A percentile compares a stretch with the other conserved stretches of the same genome.
phyloP scores from a whole-genome alignment of 1,140 invertebrate species.

The Gryllus bimaculatus region DNA sequence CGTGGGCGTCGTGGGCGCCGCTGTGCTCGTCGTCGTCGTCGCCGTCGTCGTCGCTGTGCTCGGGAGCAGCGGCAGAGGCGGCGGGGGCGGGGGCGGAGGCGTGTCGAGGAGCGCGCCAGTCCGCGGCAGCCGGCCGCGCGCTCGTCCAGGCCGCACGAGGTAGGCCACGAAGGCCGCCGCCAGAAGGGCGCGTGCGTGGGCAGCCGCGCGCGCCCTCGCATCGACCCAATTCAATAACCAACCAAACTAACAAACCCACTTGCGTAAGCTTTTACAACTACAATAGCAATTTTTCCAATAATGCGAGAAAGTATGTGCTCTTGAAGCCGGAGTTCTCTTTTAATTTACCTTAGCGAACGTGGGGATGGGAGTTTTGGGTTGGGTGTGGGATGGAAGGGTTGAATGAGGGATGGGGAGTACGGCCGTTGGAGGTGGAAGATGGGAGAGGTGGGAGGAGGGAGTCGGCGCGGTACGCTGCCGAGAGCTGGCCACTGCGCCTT shows the following conservation, averaged over 20 bases:
- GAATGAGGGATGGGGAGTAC: too few species aligned
- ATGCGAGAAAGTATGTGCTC: too few species aligned
- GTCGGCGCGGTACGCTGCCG: not conserved
- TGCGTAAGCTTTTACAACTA: too few species aligned
- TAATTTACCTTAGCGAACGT: too few species aligned
- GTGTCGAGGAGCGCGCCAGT: constrained; percentile 49
- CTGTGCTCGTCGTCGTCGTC: not conserved
- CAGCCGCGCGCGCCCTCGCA: constrained; percentile 43
- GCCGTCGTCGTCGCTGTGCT: not conserved
- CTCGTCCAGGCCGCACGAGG: constrained; percentile 55
- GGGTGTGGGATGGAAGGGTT: too few species aligned
- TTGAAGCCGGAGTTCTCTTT: too few species aligned
- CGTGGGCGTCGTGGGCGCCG: not conserved
- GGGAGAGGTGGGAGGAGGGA: too few species aligned
- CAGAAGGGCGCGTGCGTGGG: constrained; percentile 53
- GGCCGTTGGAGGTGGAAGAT: too few species aligned
- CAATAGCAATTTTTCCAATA: too few species aligned
- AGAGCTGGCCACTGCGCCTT: constrained; percentile 34
- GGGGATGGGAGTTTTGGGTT: constrained; percentile 26
- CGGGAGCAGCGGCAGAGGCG: too few species aligned
- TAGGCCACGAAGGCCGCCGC: constrained; percentile 71
- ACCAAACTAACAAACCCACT: too few species aligned
- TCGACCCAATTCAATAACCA: too few species aligned
- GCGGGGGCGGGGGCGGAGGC: constrained; percentile 16
- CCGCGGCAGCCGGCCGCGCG: constrained; percentile 45